Conservation (phyloP, 1,140 invertebrate genomes). For the Drosophila virilis region DNA sequence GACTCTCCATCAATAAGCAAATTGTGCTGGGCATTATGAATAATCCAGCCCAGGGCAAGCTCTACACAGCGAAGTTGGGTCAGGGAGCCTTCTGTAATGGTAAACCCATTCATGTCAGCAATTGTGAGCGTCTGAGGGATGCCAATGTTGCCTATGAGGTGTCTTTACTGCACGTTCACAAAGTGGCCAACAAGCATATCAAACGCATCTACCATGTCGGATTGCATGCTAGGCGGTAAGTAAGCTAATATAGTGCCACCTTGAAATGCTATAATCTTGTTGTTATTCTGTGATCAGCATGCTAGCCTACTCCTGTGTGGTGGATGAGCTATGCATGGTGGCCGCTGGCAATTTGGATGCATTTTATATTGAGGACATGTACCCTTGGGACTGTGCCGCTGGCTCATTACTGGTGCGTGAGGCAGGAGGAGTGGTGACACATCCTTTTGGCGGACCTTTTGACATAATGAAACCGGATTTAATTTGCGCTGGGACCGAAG, state of each 20-base stretch:
- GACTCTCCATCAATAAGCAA: conserved; percentile 88
- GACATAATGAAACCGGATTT: conserved; percentile 88
- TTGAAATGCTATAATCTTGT: not conserved
- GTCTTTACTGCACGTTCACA: conserved; percentile 70
- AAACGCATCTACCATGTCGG: conserved; percentile 81
- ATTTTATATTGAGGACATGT: conserved; percentile 90
- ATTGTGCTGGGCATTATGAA: conserved; percentile 90
- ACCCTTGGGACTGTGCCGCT: conserved; percentile 90
- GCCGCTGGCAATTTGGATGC: conserved; percentile 90
- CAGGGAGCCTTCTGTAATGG: conserved; percentile 91
- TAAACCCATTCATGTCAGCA: conserved; percentile 85
- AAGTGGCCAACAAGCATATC: conserved; percentile 76
- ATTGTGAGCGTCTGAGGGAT: conserved; percentile 57
- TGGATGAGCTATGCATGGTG: conserved; percentile 88
- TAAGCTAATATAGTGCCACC: not conserved
- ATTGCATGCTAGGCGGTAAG: conserved; percentile 72
- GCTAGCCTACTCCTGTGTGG: conserved; percentile 74
- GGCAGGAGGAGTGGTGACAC: conserved; percentile 87
- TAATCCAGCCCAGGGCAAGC: conserved; percentile 90
- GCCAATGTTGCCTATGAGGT: conserved; percentile 83
- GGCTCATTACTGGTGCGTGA: conserved; percentile 89
- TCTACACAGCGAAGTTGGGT: conserved; percentile 89
- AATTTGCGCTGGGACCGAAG: conserved; percentile 87
- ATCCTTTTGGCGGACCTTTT: conserved; percentile 86
- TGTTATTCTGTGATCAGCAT: conserved; percentile 33